A percentile compares a stretch with the other conserved stretches of the same genome.
phyloP scores from a whole-genome alignment of 2,113 vertebrate genomes.

The Tamias sibiricus region DNA sequence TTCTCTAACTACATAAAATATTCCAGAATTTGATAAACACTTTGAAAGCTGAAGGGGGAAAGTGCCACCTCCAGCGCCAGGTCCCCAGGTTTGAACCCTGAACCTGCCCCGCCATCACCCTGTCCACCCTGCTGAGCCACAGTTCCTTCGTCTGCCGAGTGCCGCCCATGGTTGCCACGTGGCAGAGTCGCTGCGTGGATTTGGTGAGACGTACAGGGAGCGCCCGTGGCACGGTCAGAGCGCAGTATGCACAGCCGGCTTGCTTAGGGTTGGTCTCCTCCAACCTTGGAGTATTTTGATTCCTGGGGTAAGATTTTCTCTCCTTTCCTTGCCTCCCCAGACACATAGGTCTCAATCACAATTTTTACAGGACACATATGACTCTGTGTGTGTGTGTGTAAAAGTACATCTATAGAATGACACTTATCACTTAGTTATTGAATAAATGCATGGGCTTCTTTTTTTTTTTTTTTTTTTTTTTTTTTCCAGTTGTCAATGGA shows the following conservation, averaged over 20 bases:
- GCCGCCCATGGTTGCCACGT: rapidly evolving
- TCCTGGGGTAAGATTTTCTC: background rate
- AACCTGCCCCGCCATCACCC: too few relatives aligned
- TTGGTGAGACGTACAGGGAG: background rate
- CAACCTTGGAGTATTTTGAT: background rate
- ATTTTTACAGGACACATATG: background rate
- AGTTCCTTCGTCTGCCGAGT: background rate
- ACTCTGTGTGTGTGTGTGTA: too few relatives aligned
- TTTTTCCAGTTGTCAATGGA: too few relatives aligned
- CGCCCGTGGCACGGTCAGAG: background rate
- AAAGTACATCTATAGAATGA: background rate
- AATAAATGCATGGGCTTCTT: background rate
- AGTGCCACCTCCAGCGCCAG: background rate
- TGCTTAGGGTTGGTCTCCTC: background rate
- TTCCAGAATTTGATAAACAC: background rate
- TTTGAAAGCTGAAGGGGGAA: background rate
- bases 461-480: too few relatives aligned
- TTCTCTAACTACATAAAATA: background rate
- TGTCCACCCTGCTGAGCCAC: background rate
- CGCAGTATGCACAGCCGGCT: rapidly evolving
- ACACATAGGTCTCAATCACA: background rate
- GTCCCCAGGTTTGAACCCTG: background rate
- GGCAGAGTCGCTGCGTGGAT: rapidly evolving
- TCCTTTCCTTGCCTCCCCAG: background rate
- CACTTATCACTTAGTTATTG: background rate